phyloP scores from a whole-genome alignment of 2,888 invertebrate species.

The Scotopteryx bipunctaria region DNA sequence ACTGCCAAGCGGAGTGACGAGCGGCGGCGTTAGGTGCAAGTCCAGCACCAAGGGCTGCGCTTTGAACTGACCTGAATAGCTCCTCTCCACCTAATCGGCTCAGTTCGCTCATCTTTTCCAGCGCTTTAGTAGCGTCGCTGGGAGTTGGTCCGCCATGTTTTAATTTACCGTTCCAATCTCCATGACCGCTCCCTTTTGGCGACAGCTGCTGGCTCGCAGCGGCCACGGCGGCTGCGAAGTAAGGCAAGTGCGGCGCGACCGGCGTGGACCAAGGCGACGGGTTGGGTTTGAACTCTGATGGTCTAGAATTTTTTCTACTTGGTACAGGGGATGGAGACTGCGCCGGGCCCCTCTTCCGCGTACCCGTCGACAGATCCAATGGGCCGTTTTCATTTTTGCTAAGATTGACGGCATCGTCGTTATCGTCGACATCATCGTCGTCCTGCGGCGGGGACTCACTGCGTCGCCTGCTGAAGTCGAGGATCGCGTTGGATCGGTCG shows the following conservation, averaged over 20 bases:
- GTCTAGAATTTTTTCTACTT: constrained; percentile 86
- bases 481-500: constrained; percentile 85
- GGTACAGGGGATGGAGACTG: constrained; percentile 85
- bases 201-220: constrained; percentile 86
- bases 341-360: constrained; percentile 88
- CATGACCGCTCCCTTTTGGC: constrained; percentile 86
- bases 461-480: constrained; percentile 92
- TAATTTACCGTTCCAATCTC: constrained; percentile 91
- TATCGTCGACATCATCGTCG: constrained; percentile 77
- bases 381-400: constrained; percentile 89
- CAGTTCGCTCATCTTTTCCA: constrained; percentile 96
- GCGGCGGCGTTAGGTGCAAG: constrained; percentile 84
- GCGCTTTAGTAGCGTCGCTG: constrained; percentile 92
- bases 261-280: constrained; percentile 91
- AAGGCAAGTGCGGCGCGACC: constrained; percentile 90
- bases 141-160: constrained; percentile 87
- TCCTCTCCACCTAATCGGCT: constrained; percentile 93
- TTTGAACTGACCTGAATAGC: constrained; percentile 85
- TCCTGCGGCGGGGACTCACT: constrained; percentile 73
- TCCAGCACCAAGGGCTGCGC: constrained; percentile 77
- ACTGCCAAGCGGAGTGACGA: constrained; percentile 96
- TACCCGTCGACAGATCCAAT: constrained; percentile 90
- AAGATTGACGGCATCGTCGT: constrained; percentile 88
- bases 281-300: constrained; percentile 87
- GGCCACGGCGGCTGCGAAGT: constrained; percentile 91